phyloP scores from a whole-genome alignment of 92 coral and sea anemone species.

The Palythoa heliodiscus region DNA sequence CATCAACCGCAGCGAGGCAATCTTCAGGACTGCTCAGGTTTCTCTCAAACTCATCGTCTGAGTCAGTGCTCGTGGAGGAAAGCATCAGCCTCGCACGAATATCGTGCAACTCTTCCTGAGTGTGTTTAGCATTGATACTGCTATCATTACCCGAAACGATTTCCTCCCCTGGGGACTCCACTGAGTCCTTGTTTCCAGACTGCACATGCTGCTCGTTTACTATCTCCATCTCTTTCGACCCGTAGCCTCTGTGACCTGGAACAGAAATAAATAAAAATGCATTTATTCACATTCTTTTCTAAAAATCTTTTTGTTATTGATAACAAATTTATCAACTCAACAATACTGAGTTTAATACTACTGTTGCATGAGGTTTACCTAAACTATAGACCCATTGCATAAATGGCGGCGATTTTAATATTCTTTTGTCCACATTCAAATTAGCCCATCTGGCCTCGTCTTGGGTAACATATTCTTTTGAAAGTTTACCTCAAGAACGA shows the following conservation, averaged over 20 bases:
- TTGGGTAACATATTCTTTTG: no score
- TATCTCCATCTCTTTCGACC: slow-evolving; percentile 69
- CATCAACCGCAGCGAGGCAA: background rate
- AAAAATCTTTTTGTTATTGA: no score
- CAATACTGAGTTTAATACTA: no score
- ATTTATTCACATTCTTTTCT: background rate
- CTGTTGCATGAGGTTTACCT: no score
- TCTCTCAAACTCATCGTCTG: slow-evolving; percentile 38
- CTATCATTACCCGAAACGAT: background rate
- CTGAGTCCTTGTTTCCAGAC: slow-evolving; percentile 26
- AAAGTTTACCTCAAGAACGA: no score
- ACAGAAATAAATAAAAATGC: background rate
- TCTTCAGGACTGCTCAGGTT: slow-evolving; percentile 1
- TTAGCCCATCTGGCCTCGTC: no score
- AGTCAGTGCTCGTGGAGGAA: slow-evolving; percentile 24
- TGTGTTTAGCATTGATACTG: background rate
- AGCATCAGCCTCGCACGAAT: slow-evolving; percentile 14
- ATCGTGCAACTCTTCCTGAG: slow-evolving; percentile 4
- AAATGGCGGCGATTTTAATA: no score
- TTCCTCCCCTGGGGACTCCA: slow-evolving; percentile 10
- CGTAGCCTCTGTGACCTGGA: slow-evolving; percentile 97
- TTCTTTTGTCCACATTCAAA: no score
- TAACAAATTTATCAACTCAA: background rate
- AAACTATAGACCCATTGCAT: no score
- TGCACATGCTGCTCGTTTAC: slow-evolving; percentile 40